Conservation (phyloP, 2,797 vertebrate species). For the Rhinophrynus dorsalis region DNA sequence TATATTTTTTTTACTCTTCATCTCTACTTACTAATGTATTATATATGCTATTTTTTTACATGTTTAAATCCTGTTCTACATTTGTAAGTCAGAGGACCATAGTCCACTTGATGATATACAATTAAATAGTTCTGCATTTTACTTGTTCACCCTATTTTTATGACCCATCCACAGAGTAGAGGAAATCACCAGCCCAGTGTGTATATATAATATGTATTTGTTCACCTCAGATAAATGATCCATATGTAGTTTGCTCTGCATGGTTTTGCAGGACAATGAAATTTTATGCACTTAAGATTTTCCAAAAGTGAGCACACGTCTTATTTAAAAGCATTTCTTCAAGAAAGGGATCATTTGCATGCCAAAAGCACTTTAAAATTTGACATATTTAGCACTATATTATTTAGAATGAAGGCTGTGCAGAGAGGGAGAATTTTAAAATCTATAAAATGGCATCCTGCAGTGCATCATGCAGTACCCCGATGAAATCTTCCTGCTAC, state of each 20-base stretch:
- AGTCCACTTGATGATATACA: no score
- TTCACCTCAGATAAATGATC: conserved; percentile 16
- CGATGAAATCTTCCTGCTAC: conserved; percentile 83
- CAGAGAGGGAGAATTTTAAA: conserved; percentile 90
- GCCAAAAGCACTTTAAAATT: conserved; percentile 87
- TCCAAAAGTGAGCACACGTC: conserved; percentile 77
- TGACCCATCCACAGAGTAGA: not conserved
- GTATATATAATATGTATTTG: conserved; percentile 2
- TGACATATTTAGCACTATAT: conserved; percentile 95
- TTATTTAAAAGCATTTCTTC: conserved; percentile 81
- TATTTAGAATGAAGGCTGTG: conserved; percentile 88
- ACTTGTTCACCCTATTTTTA: no score
- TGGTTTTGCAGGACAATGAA: conserved; percentile 80
- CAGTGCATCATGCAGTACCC: conserved; percentile 91
- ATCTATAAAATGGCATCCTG: conserved; percentile 92
- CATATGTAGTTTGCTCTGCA: conserved; percentile 61
- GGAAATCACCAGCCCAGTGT: not conserved
- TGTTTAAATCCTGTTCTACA: no score
- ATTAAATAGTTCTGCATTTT: no score
- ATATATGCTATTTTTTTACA: no score
- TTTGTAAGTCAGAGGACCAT: no score
- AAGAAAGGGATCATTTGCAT: conserved; percentile 87
- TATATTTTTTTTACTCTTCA: no score
- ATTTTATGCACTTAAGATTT: conserved; percentile 80
- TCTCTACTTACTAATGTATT: no score